Conservation (phyloP, 2,797 vertebrate genomes). For the Tamandua tetradactyla region DNA sequence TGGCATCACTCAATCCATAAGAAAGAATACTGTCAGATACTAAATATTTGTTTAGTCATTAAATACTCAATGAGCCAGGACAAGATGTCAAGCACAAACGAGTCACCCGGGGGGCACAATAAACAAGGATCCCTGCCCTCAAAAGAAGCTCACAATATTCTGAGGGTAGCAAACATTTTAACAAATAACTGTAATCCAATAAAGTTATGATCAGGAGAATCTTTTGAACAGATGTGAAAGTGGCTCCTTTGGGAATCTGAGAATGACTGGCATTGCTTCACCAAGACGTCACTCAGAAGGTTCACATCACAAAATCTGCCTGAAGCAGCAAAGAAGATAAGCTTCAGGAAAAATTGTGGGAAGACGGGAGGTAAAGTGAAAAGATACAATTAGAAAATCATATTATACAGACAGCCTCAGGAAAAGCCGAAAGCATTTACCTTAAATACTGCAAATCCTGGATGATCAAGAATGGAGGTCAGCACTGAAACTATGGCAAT, state of each 20-base stretch:
- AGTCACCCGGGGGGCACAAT: neutral
- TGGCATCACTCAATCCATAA: neutral
- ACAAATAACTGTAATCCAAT: neutral
- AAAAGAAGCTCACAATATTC: no score
- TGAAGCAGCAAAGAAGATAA: neutral
- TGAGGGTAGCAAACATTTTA: neutral
- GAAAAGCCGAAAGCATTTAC: no score
- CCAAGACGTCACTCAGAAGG: neutral
- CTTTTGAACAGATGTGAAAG: neutral
- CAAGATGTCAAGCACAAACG: neutral
- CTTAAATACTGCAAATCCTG: neutral
- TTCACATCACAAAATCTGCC: neutral
- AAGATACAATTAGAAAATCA: no score
- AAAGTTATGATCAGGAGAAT: neutral
- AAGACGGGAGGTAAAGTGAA: neutral
- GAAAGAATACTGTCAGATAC: neutral
- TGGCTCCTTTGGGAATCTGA: no score
- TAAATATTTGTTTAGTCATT: neutral
- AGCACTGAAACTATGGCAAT: neutral
- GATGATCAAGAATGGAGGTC: neutral
- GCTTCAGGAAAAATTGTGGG: neutral
- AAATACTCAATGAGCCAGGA: neutral
- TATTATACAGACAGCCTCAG: no score
- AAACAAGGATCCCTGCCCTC: neutral
- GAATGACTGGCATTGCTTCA: no score